Evolutionary conservation across 2,888 invertebrate genomes (phyloP).

Genomic region (Heliconius erato): DNA sequence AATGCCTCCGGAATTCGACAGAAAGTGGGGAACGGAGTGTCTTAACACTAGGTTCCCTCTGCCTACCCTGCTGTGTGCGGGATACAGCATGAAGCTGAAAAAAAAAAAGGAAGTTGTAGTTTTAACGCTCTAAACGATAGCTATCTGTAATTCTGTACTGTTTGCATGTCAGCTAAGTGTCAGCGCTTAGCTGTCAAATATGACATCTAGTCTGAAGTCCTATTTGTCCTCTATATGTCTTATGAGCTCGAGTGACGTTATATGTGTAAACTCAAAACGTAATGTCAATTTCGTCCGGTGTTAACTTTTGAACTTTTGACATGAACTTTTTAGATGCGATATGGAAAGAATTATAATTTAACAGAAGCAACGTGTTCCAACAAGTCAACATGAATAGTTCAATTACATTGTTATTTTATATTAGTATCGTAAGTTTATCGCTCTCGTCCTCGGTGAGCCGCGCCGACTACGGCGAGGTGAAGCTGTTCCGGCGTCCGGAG

Average conservation of each 20-base stretch:
- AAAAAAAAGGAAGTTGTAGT: no score
- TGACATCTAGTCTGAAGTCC: neutral
- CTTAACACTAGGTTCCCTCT: no score
- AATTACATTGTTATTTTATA: conserved; percentile 30
- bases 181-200: neutral
- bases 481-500: conserved; percentile 57
- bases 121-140: no score
- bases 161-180: neutral
- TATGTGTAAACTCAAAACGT: neutral
- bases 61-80: no score
- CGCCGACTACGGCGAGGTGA: conserved; percentile 55
- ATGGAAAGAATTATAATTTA: conserved; percentile 16
- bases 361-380: neutral
- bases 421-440: conserved; percentile 34
- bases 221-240: neutral
- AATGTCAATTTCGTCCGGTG: conserved; percentile 19
- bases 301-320: conserved; percentile 23
- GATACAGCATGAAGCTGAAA: no score
- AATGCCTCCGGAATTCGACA: no score
- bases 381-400: conserved; percentile 17
- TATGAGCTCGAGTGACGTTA: no score
- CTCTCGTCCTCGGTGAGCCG: conserved; percentile 51
- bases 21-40: no score
- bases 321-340: conserved; percentile 8
- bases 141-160: no score